Conservation (phyloP, 2,113 vertebrate genomes). For the Periophthalmodon schlosseri region DNA sequence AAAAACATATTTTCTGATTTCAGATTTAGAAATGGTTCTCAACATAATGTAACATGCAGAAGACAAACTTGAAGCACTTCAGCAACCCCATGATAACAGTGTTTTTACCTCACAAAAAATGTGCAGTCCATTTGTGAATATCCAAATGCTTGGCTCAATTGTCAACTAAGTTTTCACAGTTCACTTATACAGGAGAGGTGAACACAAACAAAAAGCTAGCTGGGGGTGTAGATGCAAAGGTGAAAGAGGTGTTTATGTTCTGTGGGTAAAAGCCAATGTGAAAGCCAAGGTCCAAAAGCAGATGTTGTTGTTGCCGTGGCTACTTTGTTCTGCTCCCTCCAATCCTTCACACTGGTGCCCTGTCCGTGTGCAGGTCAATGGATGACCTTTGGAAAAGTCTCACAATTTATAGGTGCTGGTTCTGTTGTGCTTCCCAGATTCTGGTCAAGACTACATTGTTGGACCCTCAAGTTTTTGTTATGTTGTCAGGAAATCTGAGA, state of each 20-base stretch:
- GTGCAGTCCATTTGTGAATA: too few species aligned
- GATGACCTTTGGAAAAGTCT: slow-evolving; percentile 56
- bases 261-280: slow-evolving; percentile 29
- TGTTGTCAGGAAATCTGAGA: not conserved
- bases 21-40: not conserved
- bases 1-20: too few species aligned
- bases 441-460: slow-evolving; percentile 14
- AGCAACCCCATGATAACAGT: too few species aligned
- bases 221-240: too few species aligned
- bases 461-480: not conserved
- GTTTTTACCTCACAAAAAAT: too few species aligned
- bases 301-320: slow-evolving; percentile 38
- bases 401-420: slow-evolving; percentile 62
- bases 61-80: not conserved
- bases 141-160: too few species aligned
- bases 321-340: slow-evolving; percentile 60
- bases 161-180: too few species aligned
- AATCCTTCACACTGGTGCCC: slow-evolving; percentile 57
- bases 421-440: not conserved
- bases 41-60: not conserved
- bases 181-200: too few species aligned
- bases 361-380: slow-evolving; percentile 57
- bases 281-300: slow-evolving; percentile 36
- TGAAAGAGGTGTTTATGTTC: not conserved
- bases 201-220: too few species aligned